These are phyloP conservation scores for Rhopilema esculentum DNA, from an alignment of 30 jellyfish, hydroid and myxozoan species.

Conservation along the genomic window DNA sequence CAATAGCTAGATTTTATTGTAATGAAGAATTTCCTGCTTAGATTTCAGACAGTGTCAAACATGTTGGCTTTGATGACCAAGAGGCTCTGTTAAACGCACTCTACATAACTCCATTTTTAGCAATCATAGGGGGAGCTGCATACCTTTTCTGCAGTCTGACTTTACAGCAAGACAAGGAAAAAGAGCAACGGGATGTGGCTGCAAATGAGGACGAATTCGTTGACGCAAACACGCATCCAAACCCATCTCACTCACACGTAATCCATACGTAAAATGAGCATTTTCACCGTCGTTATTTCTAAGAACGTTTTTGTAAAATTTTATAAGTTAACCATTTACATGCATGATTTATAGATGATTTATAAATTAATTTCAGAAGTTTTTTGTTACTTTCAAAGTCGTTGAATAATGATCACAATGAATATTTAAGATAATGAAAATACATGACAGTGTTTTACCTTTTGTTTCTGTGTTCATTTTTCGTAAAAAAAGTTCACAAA, in stretches of 20 bases:
- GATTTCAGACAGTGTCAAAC: constrained; percentile 49
- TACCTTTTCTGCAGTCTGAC: constrained; percentile 66
- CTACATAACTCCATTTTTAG: constrained; percentile 81
- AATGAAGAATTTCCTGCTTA: neutral
- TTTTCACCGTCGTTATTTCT: neutral
- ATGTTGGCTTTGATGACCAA: constrained; percentile 1
- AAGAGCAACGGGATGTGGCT: constrained; percentile 23
- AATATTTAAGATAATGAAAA: neutral
- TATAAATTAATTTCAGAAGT: neutral
- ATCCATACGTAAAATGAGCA: neutral
- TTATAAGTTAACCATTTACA: no score
- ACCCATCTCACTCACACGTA: neutral
- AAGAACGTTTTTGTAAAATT: neutral
- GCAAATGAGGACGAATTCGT: constrained; percentile 13
- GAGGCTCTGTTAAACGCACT: constrained; percentile 59
- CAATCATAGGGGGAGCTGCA: constrained; percentile 77
- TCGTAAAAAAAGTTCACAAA: neutral
- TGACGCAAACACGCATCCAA: neutral
- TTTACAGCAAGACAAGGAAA: constrained; percentile 59
- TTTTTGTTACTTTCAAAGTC: neutral
- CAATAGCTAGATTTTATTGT: no score
- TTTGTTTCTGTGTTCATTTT: neutral
- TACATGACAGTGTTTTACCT: neutral
- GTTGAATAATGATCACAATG: no score
- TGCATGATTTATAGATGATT: neutral